Evolutionary conservation across 2,113 vertebrate genomes (phyloP).

Genomic region (human): DNA sequence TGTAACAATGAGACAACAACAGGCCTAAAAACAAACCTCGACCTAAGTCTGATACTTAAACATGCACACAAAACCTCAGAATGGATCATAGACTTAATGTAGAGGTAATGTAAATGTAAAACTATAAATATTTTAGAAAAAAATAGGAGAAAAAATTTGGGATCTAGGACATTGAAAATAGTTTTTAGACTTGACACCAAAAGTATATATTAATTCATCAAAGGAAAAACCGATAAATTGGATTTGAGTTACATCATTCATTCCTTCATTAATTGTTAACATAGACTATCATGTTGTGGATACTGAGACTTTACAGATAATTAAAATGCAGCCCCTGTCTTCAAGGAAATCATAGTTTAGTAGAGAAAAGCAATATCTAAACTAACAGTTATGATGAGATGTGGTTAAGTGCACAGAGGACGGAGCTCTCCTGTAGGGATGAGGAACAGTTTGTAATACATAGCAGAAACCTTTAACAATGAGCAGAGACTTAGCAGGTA

Average conservation of each 20-base stretch:
- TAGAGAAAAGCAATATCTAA: background rate
- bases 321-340: background rate
- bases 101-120: background rate
- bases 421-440: background rate
- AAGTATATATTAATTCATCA: background rate
- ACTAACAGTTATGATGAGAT: background rate
- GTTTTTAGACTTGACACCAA: background rate
- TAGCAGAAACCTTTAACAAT: background rate
- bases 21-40: background rate
- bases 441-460: background rate
- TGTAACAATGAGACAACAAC: background rate
- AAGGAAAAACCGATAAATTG: background rate
- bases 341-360: background rate
- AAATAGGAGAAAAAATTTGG: background rate
- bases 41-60: background rate
- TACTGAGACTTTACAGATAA: conserved; percentile 3
- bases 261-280: background rate
- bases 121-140: background rate
- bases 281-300: background rate
- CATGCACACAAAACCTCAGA: background rate
- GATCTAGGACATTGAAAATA: background rate
- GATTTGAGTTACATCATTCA: conserved; percentile 9
- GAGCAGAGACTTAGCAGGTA: background rate
- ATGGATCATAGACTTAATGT: background rate
- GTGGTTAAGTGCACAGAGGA: background rate